Conservation (phyloP, 92 coral and sea anemone genomes). For the Parazoanthus swiftii region DNA sequence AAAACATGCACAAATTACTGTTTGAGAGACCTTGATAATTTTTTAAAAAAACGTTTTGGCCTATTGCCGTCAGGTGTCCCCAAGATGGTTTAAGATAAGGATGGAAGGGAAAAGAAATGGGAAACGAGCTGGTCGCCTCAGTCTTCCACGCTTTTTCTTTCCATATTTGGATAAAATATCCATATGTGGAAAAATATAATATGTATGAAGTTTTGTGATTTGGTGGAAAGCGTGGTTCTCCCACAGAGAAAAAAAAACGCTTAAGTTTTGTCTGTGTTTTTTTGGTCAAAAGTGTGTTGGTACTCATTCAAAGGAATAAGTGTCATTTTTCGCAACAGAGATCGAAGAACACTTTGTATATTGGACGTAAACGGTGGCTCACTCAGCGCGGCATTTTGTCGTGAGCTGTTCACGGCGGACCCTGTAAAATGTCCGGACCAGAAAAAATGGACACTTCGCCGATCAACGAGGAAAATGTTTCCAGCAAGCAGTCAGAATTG, state of each 20-base stretch:
- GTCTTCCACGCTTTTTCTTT: slow-evolving; percentile 14
- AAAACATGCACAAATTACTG: too few species aligned
- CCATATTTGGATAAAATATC: slow-evolving; percentile 29
- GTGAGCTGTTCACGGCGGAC: slow-evolving; percentile 4
- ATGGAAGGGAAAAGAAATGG: slow-evolving; percentile 18
- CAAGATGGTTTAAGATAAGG: not conserved
- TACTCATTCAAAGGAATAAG: slow-evolving; percentile 15
- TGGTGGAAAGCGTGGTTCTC: slow-evolving; percentile 44
- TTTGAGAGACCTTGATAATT: too few species aligned
- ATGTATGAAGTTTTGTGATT: slow-evolving; percentile 37
- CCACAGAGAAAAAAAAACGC: slow-evolving; percentile 14
- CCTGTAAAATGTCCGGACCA: slow-evolving; percentile 36
- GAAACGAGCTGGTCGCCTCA: slow-evolving; percentile 25
- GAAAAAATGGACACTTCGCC: slow-evolving; percentile 45
- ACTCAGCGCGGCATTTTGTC: not conserved
- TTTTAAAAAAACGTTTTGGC: too few species aligned
- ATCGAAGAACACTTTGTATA: not conserved
- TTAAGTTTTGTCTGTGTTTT: slow-evolving; percentile 18
- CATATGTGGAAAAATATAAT: slow-evolving; percentile 39
- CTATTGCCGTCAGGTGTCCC: too few species aligned
- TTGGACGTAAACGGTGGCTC: not conserved
- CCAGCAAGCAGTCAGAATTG: slow-evolving; percentile 24
- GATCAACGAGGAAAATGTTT: not conserved
- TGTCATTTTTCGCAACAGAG: not conserved
- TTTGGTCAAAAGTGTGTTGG: slow-evolving; percentile 41